Conservation (phyloP, 2,113 vertebrate genomes). For the Pterophyllum scalare region DNA sequence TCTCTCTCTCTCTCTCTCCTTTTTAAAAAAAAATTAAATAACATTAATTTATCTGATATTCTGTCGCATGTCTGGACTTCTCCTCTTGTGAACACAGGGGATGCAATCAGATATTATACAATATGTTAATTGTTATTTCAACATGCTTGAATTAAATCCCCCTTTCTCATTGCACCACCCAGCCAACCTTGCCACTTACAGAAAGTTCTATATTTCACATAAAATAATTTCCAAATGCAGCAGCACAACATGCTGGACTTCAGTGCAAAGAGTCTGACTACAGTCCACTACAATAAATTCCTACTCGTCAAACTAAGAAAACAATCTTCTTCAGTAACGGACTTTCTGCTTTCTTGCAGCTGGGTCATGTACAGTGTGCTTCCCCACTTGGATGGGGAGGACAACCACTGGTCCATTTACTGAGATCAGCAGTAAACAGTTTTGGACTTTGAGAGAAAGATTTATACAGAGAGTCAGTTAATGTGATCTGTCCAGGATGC, state of each 20-base stretch:
- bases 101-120: background rate
- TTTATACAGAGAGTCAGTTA: background rate
- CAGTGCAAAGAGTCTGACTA: too few relatives aligned
- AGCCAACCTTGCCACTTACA: background rate
- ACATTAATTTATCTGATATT: background rate
- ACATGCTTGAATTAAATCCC: background rate
- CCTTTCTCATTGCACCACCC: background rate
- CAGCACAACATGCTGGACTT: too few relatives aligned
- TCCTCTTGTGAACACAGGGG: background rate
- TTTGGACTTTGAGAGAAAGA: background rate
- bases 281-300: too few relatives aligned
- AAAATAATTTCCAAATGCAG: background rate
- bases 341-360: too few relatives aligned
- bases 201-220: background rate
- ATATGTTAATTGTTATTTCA: background rate
- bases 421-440: too few relatives aligned
- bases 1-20: background rate
- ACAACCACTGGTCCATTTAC: too few relatives aligned
- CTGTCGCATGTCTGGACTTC: background rate
- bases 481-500: background rate
- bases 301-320: too few relatives aligned
- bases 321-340: too few relatives aligned
- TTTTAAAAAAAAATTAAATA: background rate
- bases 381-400: too few relatives aligned
- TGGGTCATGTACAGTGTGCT: too few relatives aligned